These are phyloP conservation scores for Geophilus truncorum DNA, from an alignment of 2,888 invertebrate species.

Conservation along the genomic window DNA sequence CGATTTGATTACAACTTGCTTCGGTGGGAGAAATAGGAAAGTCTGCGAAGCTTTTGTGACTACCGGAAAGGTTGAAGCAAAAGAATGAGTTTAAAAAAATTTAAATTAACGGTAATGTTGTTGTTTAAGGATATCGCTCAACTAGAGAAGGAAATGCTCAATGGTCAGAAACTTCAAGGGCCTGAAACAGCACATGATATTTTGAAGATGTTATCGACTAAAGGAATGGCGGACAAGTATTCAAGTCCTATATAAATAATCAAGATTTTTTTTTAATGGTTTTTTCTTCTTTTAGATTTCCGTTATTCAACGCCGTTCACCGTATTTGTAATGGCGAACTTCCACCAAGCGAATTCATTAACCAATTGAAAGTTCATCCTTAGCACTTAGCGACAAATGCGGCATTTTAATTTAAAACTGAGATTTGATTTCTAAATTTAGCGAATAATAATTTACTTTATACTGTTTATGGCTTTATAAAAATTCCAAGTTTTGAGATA, in stretches of 20 bases:
- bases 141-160: constrained; percentile 90
- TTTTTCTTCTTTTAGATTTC: too few species aligned
- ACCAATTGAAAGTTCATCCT: constrained; percentile 89
- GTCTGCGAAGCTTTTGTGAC: constrained; percentile 93
- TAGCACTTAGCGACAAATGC: constrained; percentile 99
- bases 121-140: constrained; percentile 57
- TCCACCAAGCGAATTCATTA: constrained; percentile 73
- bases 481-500: too few species aligned
- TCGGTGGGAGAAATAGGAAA: constrained; percentile 91
- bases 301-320: constrained; percentile 92
- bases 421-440: too few species aligned
- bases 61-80: constrained; percentile 65
- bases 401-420: too few species aligned
- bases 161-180: constrained; percentile 97
- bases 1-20: constrained; percentile 97
- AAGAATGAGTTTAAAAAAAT: too few species aligned
- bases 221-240: constrained; percentile 78
- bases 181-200: constrained; percentile 97
- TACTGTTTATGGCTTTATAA: too few species aligned
- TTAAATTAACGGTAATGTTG: too few species aligned
- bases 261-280: constrained; percentile 43
- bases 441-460: too few species aligned
- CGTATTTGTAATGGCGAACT: constrained; percentile 82
- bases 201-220: constrained; percentile 83
- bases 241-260: too few species aligned